Evolutionary conservation across 2,113 vertebrate species (phyloP).

Genomic region (Fregetta grallaria): DNA sequence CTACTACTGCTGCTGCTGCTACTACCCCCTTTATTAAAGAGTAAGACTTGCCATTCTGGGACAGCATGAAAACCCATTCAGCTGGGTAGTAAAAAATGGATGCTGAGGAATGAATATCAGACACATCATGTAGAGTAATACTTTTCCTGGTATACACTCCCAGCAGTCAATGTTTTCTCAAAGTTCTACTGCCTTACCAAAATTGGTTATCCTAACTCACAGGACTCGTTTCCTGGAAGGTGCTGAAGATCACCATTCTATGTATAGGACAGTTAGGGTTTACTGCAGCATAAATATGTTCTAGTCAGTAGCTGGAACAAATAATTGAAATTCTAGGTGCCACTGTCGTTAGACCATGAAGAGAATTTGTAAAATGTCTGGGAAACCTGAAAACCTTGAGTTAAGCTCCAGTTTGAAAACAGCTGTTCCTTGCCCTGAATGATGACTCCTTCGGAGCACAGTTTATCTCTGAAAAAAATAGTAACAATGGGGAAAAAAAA

Average conservation of each 20-base stretch:
- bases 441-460: neutral
- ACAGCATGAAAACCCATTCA: neutral
- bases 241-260: neutral
- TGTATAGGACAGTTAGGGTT: neutral
- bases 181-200: neutral
- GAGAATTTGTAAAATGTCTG: neutral
- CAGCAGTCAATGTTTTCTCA: neutral
- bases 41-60: neutral
- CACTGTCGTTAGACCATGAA: neutral
- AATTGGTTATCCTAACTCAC: neutral
- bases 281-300: neutral
- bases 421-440: neutral
- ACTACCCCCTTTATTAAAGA: neutral
- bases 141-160: neutral
- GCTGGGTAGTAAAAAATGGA: neutral
- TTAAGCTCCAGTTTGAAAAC: neutral
- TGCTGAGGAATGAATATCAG: neutral
- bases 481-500: neutral
- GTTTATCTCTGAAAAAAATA: neutral
- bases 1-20: neutral
- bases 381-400: neutral
- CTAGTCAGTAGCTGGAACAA: neutral
- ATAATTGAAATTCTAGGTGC: neutral
- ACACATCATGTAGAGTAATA: fast-evolving
- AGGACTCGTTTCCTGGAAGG: neutral